Base-by-base conservation (phyloP, 2,888 invertebrate genomes). In the Aquatica leii region DNA sequence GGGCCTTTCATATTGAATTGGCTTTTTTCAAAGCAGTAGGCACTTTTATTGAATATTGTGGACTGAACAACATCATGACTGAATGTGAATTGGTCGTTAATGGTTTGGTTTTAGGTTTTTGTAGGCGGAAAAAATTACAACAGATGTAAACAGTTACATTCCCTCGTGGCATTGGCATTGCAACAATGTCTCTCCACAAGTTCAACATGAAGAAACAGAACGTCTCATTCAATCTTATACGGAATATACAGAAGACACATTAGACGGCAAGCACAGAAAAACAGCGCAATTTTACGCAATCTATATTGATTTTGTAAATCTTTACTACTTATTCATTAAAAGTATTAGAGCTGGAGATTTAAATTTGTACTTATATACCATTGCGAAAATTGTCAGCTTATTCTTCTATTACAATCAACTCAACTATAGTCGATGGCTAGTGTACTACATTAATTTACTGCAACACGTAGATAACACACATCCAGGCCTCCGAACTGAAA, bases 281-380 rank as follows among this genome's bases (percentile, higher is more conserved):
- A n/a, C n/a, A n/a, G n/a, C n/a, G n/a, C n/a, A n/a, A n/a, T n/a
- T n/a, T n/a, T n/a, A n/a, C n/a, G n/a, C n/a, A n/a, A n/a, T n/a
- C n/a, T n/a, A n/a, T n/a, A 70, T 66, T 41, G 56, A 67, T 58
- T 68, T 70, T 37, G 52, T 66, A 52, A 60, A 65, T 62, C 59
- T 58, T 54, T 66, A 65, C 31, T 62, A 69, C 55, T 34, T 69
- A 50, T 68, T 75, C 17, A 60, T 59, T 59, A 58, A 59, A 58
- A 74, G 71, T 69, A 69, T 74, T 60, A 62, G 72, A 67, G 17
- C 9, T 17, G 41, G 72, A 67, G 54, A 67, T 59, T 59, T 68
- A 51, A 53, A 74, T 46, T 62, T 71, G 51, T 73, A 53, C 51
- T 34, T 59, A 20, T 67, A 71, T 57, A 17, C 50, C 0, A 20